A percentile compares a stretch with the other conserved stretches of the same genome.
phyloP scores from a whole-genome alignment of 2,888 invertebrate genomes.

The Eremobia ochroleuca region DNA sequence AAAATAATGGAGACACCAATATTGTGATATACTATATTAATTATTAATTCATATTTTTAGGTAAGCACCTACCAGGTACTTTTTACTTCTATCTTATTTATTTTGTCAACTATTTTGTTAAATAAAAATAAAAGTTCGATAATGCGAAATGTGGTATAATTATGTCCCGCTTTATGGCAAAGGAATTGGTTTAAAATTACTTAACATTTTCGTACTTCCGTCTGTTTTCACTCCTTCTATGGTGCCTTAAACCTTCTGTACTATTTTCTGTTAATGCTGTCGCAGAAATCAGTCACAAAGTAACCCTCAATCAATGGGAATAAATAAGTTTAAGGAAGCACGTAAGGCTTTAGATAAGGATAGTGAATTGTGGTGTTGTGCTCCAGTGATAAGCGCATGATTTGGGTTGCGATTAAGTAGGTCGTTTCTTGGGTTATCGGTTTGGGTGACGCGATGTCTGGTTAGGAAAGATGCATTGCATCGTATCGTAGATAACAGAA shows the following conservation, averaged over 20 bases:
- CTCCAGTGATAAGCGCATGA: conserved; percentile 44
- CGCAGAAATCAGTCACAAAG: conserved; percentile 70
- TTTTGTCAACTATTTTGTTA: no score
- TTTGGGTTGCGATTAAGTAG: conserved; percentile 26
- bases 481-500: not conserved
- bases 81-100: no score
- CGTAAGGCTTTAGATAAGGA: conserved; percentile 64
- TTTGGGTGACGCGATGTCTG: not conserved
- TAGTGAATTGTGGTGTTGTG: conserved; percentile 52
- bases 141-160: no score
- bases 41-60: no score
- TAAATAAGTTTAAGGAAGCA: conserved; percentile 70
- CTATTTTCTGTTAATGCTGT: not conserved
- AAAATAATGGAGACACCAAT: no score
- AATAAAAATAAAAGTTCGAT: no score
- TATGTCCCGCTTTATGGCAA: not conserved
- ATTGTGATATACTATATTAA: no score
- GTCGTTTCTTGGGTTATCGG: conserved; percentile 38
- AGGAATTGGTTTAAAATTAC: not conserved
- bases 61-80: no score
- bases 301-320: conserved; percentile 69
- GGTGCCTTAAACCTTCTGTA: conserved; percentile 19
- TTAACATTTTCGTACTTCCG: not conserved
- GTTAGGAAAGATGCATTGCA: conserved; percentile 26
- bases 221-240: not conserved